Base-by-base conservation (phyloP, 2,888 invertebrate genomes). In the Drosophila paranaensis region DNA sequence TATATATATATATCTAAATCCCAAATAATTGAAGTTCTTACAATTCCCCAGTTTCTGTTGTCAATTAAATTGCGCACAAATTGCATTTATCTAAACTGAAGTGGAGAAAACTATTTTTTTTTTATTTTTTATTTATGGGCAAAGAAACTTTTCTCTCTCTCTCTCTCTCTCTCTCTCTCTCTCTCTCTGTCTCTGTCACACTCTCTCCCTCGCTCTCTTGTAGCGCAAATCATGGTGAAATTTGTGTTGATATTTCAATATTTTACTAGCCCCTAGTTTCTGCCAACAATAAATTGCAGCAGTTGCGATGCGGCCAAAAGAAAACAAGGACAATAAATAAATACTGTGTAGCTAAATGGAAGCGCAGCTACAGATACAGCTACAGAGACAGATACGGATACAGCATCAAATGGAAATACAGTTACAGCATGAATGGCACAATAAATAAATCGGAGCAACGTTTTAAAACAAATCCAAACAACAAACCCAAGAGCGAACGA, bases 391-490 rank as follows among this genome's bases (percentile, higher is more conserved):
- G 46, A 45, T 16, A 51, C 60, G 54, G 53, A 33, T 58, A 63
- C 62, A 51, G 57, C 27, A 51, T 43, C 57, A 55, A 69, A 51
- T 60, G 51, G 16, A 60, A 51, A 57, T 65, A 65, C 42, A 62
- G 60, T 61, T 56, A 53, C 25, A 68, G 46, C 61, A 81, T 71
- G 69, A 84, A 83, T 84, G 72, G 71, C 88, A 88, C 77, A 75
- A 82, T 85, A 84, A 88, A 84, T 84, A 84, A 84, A 84, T 82
- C 82, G 66, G 51, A 82, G 77, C 88, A 79, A 46, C 77, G 62
- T 72, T 84, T 71, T 66, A 82, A 86, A 82, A 85, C 76, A 85
- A 84, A 85, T 70, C 78, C 69, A 88, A 60, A 60, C 53, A 56
- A 48, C 51, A 51, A 53, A 30, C 50, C 40, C 27, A 63, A 46